Evolutionary conservation across 1,140 invertebrate species (phyloP), one percentile per base, ranked within the genome.

Genomic region (Leptonema lineaticorne): DNA sequence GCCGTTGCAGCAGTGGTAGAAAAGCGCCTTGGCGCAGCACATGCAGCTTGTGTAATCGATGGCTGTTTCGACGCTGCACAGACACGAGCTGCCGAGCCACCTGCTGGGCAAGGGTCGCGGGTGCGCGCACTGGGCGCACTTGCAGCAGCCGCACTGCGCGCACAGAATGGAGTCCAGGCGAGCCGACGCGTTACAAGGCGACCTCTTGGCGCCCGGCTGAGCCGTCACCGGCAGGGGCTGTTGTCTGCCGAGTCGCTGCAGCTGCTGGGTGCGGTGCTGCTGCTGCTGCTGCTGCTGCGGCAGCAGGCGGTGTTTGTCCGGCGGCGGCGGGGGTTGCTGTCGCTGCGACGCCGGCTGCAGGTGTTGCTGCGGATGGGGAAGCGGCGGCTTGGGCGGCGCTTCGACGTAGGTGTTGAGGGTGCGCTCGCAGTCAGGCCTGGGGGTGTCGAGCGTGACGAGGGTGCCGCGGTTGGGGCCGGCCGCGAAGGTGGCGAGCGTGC

Each of bases 1-100:
- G 74, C 87, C 86, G 75, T 90, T 88, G 68, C 88, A 88, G 80
- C 93, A 96, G 78, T 97, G 95, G 81, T 97, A 97, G 79, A 96
- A 95, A 28, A 94, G 77, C 45, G 90, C 93, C 78, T 96, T 95
- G 72, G 94, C 93, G 79, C 93, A 96, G 82, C 94, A 97, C 81
- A 97, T 86, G 78, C 95, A 97, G 67, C 92, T 92, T 58, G 89
- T 89, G 78, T 93, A 92, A 81, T 96, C 93, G 69, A 97, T 87
- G 71, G 89, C 85, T 66, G 91, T 88, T 77, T 95, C 90, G 53
- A 92, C 90, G 74, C 92, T 94, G 81, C 93, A 91, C 74, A 92
- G 86, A 79, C 91, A 95, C 78, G 89, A 88, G 79, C 91, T 87
- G 83, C 94, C 95, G 69, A 95, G 85, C 94, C 94, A 97, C 57